These are phyloP conservation scores for Saccostrea glomerata DNA, from an alignment of 1,140 invertebrate genomes.

Conservation along the genomic window DNA sequence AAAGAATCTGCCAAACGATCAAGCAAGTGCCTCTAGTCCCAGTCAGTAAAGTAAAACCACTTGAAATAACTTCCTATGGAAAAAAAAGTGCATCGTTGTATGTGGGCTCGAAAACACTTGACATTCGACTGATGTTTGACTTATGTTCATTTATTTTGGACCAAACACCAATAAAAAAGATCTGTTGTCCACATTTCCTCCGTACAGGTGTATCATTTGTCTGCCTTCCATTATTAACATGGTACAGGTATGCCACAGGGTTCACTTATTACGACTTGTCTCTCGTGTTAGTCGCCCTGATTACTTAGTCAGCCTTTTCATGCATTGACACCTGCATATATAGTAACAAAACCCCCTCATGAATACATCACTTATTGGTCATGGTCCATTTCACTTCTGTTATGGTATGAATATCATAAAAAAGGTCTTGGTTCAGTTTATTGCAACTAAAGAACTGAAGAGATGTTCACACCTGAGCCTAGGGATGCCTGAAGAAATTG, in stretches of 20 bases:
- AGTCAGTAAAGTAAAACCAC: not conserved
- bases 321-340: constrained; percentile 19
- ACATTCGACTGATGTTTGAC: not conserved
- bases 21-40: not conserved
- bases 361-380: constrained; percentile 13
- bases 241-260: not conserved
- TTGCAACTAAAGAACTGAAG: not conserved
- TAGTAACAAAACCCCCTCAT: not conserved
- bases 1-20: not conserved
- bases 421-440: not conserved
- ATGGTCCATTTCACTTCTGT: not conserved
- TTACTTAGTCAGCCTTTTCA: not conserved
- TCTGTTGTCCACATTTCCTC: not conserved
- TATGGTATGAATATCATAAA: not conserved
- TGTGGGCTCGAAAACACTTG: not conserved
- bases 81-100: not conserved
- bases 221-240: not conserved
- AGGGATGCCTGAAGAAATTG: not conserved
- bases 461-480: not conserved
- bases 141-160: not conserved
- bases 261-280: not conserved
- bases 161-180: not conserved
- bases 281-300: not conserved
- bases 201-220: not conserved
- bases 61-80: not conserved